A percentile compares a stretch with the other conserved stretches of the same genome.
Evolutionary conservation across 2,113 vertebrate species (phyloP).

Genomic region (Chaetura pelagica): DNA sequence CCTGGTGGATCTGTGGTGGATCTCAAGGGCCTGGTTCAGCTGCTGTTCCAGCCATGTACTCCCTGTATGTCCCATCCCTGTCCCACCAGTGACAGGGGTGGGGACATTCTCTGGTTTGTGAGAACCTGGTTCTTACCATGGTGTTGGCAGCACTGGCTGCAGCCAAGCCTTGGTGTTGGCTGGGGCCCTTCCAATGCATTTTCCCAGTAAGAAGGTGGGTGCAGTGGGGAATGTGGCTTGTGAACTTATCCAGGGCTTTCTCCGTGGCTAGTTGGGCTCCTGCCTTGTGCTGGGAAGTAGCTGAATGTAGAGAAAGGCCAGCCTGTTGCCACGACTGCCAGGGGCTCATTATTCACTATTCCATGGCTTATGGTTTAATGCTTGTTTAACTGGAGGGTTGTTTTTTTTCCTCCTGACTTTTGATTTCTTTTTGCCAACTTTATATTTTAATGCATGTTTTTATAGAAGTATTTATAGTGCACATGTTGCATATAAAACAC

Average conservation of each 20-base stretch:
- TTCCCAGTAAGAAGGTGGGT: neutral
- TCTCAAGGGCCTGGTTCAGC: neutral
- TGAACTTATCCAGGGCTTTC: neutral
- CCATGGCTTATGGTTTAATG: conserved; percentile 20
- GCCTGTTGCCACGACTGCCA: conserved; percentile 43
- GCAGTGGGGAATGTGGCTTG: neutral
- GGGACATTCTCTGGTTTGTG: too few relatives aligned
- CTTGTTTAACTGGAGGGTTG: conserved; percentile 32
- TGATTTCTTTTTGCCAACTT: conserved; percentile 74
- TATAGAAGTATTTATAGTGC: conserved; percentile 80
- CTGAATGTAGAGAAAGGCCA: conserved; percentile 35
- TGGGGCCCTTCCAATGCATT: neutral
- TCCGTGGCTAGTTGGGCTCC: neutral
- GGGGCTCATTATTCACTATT: conserved; percentile 27
- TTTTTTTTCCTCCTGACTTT: conserved; percentile 32
- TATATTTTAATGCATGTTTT: conserved; percentile 75
- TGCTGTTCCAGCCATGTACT: neutral
- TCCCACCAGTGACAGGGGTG: too few relatives aligned
- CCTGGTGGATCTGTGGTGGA: neutral
- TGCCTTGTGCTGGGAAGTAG: neutral
- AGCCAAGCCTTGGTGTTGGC: rapidly evolving
- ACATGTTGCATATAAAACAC: conserved; percentile 77
- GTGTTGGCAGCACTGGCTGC: rapidly evolving
- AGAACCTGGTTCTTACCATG: too few relatives aligned
- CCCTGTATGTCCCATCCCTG: rapidly evolving